phyloP scores from a whole-genome alignment of 35 echinoderm and acorn worm genomes.

The Holothuria glaberrima region DNA sequence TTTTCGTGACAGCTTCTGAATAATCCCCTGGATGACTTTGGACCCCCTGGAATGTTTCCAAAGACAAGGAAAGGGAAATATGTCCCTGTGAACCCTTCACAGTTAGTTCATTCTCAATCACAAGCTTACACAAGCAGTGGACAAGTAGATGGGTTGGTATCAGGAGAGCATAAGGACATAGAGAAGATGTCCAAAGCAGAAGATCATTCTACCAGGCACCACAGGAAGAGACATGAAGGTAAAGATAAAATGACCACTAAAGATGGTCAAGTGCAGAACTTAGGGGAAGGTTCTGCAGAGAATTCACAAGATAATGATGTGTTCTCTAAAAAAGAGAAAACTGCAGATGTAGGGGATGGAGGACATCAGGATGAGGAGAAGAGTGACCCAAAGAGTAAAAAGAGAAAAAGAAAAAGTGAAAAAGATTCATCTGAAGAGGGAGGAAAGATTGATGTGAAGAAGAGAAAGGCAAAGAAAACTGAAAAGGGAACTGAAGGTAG shows the following conservation, averaged over 20 bases:
- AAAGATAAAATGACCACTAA: neutral
- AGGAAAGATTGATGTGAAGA: neutral
- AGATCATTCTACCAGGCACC: constrained; percentile 1
- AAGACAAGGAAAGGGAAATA: constrained; percentile 74
- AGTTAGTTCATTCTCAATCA: neutral
- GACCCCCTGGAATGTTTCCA: constrained; percentile 76
- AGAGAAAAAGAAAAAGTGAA: constrained; percentile 4
- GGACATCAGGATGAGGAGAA: neutral
- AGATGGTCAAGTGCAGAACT: neutral
- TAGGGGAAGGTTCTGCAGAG: neutral
- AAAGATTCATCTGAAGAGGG: constrained; percentile 11
- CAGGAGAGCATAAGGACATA: neutral
- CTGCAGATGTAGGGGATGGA: neutral
- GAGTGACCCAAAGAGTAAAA: constrained; percentile 4
- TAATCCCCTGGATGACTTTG: constrained; percentile 64
- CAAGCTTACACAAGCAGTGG: neutral
- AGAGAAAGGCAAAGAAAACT: constrained; percentile 21
- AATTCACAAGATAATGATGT: neutral
- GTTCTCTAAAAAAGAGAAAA: neutral
- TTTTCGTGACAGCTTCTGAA: constrained; percentile 68
- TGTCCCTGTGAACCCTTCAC: neutral
- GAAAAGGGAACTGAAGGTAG: neutral
- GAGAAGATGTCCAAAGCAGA: constrained; percentile 29
- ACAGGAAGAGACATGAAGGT: neutral
- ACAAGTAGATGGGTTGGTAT: neutral